Base-by-base conservation (phyloP, 2,888 invertebrate genomes). In the Cheilosia soror region DNA sequence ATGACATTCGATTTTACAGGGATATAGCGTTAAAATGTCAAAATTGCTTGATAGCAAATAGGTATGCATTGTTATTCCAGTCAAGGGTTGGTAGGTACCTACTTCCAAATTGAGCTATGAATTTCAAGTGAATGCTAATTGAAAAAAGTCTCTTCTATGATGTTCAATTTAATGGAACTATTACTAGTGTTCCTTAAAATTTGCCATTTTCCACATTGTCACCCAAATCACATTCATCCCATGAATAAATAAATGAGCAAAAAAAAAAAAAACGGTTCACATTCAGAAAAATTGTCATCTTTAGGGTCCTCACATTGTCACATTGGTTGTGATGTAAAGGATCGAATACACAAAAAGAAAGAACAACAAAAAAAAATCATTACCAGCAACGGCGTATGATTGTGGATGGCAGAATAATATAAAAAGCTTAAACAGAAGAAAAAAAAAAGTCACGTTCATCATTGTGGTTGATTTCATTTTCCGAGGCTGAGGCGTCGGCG, bases 401-500 rank as follows among this genome's bases (percentile, higher is more conserved):
- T 58, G 53, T 65, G 29, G 51, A 37, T 3, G 37, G 37, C 29
- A 20, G 53, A 55, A 71, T 82, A 77, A 51, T 58, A 72, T 60
- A 71, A 60, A 37, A 82, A 78, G 71, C 78, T 42, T 44, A 83
- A 57, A 27, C 4, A 3, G 25, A 2, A 20, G 20, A 2, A 25
- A 27, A 27, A 51, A 51, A 44, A 47, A 5, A 13, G 62, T 78
- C 82, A 83, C 82, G 66, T 72, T 60, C 82, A 20, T 29, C 20
- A 20, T 68, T 66, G 78, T 53, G 72, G 82, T 78, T 78, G 78
- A 83, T 78, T 72, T 83, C 47, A 66, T 78, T 72, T 77, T 33
- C 53, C 42, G 15, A n/a, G 47, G n/a, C 37, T 37, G 37, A 62
- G 71, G 53, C 53, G 66, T 9, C 9, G 57, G 3, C 11, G 11